A percentile compares a stretch with the other conserved stretches of the same genome.
phyloP scores from a whole-genome alignment of 2,113 vertebrate genomes.

The Rynchops niger region DNA sequence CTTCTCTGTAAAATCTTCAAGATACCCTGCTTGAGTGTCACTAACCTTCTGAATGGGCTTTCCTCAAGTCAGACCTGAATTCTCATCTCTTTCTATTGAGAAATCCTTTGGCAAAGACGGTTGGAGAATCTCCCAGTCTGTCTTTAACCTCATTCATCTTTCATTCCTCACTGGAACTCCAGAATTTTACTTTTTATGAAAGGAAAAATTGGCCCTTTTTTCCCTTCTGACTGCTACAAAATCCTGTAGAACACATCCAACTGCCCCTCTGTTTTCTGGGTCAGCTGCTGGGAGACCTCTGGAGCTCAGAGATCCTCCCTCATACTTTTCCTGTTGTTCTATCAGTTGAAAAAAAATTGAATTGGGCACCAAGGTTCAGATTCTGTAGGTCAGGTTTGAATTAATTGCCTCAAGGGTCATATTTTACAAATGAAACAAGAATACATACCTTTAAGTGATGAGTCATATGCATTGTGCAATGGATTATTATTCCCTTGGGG shows the following conservation, averaged over 20 bases:
- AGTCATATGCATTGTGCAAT: constrained; percentile 46
- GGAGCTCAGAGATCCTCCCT: constrained; percentile 4
- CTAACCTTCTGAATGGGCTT: neutral
- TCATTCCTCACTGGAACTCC: constrained; percentile 7
- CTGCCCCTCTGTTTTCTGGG: constrained; percentile 21
- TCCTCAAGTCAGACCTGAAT: neutral
- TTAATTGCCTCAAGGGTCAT: constrained; percentile 56
- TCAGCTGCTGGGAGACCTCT: constrained; percentile 52
- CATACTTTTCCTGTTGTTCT: constrained; percentile 42
- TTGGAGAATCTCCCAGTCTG: neutral
- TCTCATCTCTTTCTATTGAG: neutral
- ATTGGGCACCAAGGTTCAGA: constrained; percentile 38
- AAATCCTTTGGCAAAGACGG: neutral
- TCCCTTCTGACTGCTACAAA: constrained; percentile 11
- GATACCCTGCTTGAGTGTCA: neutral
- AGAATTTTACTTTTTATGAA: constrained; percentile 34
- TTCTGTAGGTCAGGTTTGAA: constrained; percentile 64
- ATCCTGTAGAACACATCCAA: constrained; percentile 12
- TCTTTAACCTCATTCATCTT: neutral
- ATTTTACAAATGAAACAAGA: constrained; percentile 52
- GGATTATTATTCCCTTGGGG: constrained; percentile 38
- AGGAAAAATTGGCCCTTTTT: constrained; percentile 6
- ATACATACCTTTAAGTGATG: constrained; percentile 54
- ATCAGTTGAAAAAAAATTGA: constrained; percentile 39
- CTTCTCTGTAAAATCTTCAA: neutral